Conservation (phyloP, 1,140 invertebrate species). For the Phymastichus coffea region DNA sequence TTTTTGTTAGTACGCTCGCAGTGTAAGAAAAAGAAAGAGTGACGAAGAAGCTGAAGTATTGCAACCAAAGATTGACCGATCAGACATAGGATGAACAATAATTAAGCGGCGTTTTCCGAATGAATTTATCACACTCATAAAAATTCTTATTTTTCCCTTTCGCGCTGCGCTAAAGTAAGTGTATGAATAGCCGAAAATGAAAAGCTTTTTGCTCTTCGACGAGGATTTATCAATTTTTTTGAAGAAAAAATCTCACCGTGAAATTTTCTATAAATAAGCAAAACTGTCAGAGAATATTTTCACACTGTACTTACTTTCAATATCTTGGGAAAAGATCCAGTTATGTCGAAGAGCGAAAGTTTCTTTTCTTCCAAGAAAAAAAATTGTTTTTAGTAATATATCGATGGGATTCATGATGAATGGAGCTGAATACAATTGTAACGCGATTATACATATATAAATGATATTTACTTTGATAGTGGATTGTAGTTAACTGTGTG, state of each 20-base stretch:
- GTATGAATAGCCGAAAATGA: no score
- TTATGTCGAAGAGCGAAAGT: no score
- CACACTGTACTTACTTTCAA: no score
- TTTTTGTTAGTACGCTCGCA: neutral
- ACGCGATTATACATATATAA: constrained; percentile 16
- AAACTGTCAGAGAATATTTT: constrained; percentile 16
- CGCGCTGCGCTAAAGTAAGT: no score
- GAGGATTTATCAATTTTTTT: neutral
- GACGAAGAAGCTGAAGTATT: constrained; percentile 25
- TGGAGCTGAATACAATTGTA: neutral
- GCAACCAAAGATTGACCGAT: constrained; percentile 26
- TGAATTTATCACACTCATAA: neutral
- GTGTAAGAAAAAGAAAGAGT: constrained; percentile 3
- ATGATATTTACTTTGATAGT: constrained; percentile 28
- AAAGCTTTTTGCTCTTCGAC: no score
- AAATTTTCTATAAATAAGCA: neutral
- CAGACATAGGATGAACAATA: neutral
- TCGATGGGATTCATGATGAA: neutral
- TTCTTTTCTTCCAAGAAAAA: no score
- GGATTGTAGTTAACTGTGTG: constrained; percentile 20
- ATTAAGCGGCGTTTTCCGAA: neutral
- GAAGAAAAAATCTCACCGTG: neutral
- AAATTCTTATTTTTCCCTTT: no score
- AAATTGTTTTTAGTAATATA: no score
- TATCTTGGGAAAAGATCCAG: no score